These are phyloP conservation scores for Aphelenchoides besseyi DNA, from an alignment of 1,140 invertebrate species.

Conservation along the genomic window DNA sequence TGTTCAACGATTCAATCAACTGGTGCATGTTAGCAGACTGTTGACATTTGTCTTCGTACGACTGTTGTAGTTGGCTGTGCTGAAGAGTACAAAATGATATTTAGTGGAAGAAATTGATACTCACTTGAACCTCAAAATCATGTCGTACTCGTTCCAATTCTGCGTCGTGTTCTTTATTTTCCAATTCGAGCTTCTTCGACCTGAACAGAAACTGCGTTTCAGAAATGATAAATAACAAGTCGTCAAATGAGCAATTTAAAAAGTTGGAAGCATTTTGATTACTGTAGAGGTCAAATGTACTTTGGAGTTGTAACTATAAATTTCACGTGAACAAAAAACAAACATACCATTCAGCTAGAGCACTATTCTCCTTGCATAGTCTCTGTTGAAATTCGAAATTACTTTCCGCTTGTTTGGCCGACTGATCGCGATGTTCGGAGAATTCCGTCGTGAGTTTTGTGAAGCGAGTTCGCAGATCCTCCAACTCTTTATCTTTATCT, in stretches of 20 bases:
- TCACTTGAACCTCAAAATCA: not conserved
- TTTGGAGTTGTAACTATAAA: no score
- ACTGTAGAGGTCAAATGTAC: no score
- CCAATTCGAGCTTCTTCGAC: conserved; percentile 8
- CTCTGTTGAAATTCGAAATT: not conserved
- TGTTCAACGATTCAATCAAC: conserved; percentile 13
- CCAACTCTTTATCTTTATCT: not conserved
- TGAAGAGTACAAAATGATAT: not conserved
- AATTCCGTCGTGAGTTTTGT: not conserved
- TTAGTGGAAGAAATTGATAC: not conserved
- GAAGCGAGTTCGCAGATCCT: not conserved
- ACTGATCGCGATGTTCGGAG: not conserved
- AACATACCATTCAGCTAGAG: conserved; percentile 6
- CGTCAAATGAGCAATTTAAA: not conserved
- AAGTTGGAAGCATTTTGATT: not conserved
- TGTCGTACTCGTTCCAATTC: not conserved
- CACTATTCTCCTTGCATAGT: conserved; percentile 18
- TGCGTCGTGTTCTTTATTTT: conserved; percentile 4
- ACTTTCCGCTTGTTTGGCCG: not conserved
- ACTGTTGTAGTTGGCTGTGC: not conserved
- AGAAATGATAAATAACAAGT: not conserved
- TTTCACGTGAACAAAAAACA: not conserved
- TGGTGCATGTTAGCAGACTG: not conserved
- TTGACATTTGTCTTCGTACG: conserved; percentile 13
- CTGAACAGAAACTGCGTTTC: not conserved